Base-by-base conservation (phyloP, 2,113 vertebrate species). In the Romanogobio albipinnatus region DNA sequence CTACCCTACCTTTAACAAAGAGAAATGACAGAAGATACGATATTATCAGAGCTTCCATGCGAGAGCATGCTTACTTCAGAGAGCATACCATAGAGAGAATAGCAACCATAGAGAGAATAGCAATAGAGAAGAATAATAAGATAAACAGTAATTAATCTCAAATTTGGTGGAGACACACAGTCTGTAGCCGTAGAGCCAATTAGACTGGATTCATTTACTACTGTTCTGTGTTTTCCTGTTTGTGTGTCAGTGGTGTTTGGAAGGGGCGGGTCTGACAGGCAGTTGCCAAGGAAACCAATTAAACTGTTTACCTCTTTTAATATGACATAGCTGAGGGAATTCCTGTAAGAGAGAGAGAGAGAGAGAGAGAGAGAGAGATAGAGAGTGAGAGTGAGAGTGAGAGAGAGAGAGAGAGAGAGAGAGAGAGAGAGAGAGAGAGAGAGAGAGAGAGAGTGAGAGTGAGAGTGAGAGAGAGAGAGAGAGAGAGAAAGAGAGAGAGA, bases 231-330 rank as follows among this genome's bases (percentile, higher is more conserved):
- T 51, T 39, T 62, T 36, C 24, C 43, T 47, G 1, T 76, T 56
- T 8, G 53, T 17, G 53, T 5, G 11, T 26, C 22, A 61, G 9
- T 24, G n/a, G 22, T 49, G 51, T 61, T 36, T 79, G 62, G 47
- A 76, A n/a, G 56, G 8, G 58, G 33, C 6, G 13, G n/a, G 26
- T 15, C 74, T 33, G 82, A 84, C 13, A 45, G 71, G 76, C 73
- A 73, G 64, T 78, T 78, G 58, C 64, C 85, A 66, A 71, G 85
- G 85, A 73, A 86, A 86, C 85, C 13, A 73, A 68, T 70, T 24
- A 33, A 78, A 70, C 81, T 22, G 74, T 78, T 83, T 78, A 83
- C 22, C 62, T 77, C 85, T 29, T 66, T 62, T 76, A 71, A 86
- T 59, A 59, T 36, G 29, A 59, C 29, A 58, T 36, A 61, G 85